Conservation (phyloP, 2,113 vertebrate species). For the Tringa solitaria region DNA sequence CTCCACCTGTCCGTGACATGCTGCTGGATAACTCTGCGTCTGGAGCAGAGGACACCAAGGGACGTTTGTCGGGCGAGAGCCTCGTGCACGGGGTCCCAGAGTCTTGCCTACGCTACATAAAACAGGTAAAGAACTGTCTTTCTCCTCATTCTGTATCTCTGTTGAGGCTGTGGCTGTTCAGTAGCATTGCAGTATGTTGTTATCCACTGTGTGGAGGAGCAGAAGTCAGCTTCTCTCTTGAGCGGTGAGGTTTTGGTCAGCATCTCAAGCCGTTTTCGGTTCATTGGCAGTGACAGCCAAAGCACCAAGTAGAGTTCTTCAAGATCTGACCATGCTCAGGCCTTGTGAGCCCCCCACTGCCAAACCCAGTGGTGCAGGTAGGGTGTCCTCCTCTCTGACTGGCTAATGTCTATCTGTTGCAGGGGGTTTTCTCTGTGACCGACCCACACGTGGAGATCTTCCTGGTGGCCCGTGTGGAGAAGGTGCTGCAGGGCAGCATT, state of each 20-base stretch:
- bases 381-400: neutral
- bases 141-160: neutral
- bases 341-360: neutral
- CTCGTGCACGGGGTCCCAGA: slow-evolving; percentile 81
- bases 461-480: slow-evolving; percentile 91
- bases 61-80: slow-evolving; percentile 34
- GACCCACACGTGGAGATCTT: slow-evolving; percentile 92
- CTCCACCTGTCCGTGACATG: slow-evolving; percentile 86
- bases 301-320: neutral
- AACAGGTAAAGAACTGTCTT: slow-evolving; percentile 73
- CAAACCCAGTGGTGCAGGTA: rapidly evolving
- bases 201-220: neutral
- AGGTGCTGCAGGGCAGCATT: slow-evolving; percentile 95
- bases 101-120: slow-evolving; percentile 82
- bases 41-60: neutral
- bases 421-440: slow-evolving; percentile 95
- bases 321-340: neutral
- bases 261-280: rapidly evolving
- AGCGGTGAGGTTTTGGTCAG: neutral
- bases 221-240: neutral
- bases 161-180: neutral
- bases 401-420: neutral
- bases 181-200: rapidly evolving
- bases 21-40: slow-evolving; percentile 63
- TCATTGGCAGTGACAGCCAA: neutral